Evolutionary conservation across 2,797 vertebrate genomes (phyloP).

Genomic region (Cuculus canorus): DNA sequence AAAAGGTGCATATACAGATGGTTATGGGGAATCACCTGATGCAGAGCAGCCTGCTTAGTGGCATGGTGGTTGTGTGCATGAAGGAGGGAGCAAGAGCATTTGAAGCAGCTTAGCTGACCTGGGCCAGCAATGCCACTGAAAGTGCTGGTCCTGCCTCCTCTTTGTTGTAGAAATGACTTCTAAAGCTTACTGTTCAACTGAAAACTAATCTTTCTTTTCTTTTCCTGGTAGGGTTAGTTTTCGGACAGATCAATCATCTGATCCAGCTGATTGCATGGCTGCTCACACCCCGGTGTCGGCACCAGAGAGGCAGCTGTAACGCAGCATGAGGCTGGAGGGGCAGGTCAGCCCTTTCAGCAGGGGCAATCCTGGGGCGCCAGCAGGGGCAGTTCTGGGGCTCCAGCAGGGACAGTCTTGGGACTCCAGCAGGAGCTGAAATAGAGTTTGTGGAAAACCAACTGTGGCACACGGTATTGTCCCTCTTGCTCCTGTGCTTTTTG

Average conservation of each 20-base stretch:
- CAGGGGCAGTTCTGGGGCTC: neutral
- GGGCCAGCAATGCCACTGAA: neutral
- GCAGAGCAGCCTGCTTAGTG: neutral
- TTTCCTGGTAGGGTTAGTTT: neutral
- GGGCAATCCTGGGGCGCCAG: neutral
- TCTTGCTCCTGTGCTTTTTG: neutral
- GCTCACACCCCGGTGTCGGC: neutral
- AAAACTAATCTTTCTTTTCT: constrained; percentile 6
- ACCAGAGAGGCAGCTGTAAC: neutral
- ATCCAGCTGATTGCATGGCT: neutral
- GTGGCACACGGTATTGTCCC: fast-evolving
- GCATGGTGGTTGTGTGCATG: fast-evolving
- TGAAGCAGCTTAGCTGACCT: neutral
- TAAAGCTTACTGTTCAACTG: neutral
- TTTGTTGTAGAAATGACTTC: neutral
- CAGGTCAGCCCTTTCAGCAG: neutral
- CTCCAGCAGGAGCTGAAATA: neutral
- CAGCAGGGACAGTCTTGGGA: neutral
- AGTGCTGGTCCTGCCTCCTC: neutral
- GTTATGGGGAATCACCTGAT: neutral
- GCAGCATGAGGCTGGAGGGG: neutral
- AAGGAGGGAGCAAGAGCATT: neutral
- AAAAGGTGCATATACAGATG: neutral
- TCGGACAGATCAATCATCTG: constrained; percentile 1
- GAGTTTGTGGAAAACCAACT: neutral